Conservation (phyloP, 2,113 vertebrate genomes). For the Clarias macrocephalus region DNA sequence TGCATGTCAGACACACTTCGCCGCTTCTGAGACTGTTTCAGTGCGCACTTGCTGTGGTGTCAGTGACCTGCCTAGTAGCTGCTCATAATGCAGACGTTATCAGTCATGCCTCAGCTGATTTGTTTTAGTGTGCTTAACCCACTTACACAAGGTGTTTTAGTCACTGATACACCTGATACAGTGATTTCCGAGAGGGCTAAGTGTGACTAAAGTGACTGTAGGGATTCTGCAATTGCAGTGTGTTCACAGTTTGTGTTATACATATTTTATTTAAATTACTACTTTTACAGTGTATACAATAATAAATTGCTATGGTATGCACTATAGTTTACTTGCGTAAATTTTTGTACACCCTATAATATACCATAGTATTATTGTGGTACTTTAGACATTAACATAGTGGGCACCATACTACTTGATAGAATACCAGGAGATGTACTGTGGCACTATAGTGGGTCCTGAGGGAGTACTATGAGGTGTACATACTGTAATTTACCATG, state of each 20-base stretch:
- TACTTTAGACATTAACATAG: too few relatives aligned
- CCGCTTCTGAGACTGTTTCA: background rate
- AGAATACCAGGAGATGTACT: too few relatives aligned
- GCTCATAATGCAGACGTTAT: slow-evolving; percentile 16
- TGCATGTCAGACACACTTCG: slow-evolving; percentile 21
- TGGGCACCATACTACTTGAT: too few relatives aligned
- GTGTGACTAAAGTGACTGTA: background rate
- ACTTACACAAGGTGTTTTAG: background rate
- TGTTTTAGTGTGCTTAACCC: background rate
- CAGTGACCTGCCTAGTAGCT: slow-evolving; percentile 21
- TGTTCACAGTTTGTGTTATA: background rate
- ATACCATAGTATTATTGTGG: too few relatives aligned
- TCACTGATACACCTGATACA: slow-evolving; percentile 21
- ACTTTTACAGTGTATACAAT: background rate
- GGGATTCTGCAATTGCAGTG: background rate
- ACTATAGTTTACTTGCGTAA: too few relatives aligned
- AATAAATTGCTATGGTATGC: too few relatives aligned
- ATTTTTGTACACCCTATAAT: too few relatives aligned
- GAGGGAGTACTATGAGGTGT: too few relatives aligned
- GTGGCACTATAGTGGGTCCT: too few relatives aligned
- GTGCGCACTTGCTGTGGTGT: background rate
- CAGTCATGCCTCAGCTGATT: slow-evolving; percentile 17
- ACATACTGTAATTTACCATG: too few relatives aligned
- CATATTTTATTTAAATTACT: background rate
- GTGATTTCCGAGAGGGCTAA: background rate